Conservation (phyloP, 2,113 vertebrate species). For the Notechis scutatus region DNA sequence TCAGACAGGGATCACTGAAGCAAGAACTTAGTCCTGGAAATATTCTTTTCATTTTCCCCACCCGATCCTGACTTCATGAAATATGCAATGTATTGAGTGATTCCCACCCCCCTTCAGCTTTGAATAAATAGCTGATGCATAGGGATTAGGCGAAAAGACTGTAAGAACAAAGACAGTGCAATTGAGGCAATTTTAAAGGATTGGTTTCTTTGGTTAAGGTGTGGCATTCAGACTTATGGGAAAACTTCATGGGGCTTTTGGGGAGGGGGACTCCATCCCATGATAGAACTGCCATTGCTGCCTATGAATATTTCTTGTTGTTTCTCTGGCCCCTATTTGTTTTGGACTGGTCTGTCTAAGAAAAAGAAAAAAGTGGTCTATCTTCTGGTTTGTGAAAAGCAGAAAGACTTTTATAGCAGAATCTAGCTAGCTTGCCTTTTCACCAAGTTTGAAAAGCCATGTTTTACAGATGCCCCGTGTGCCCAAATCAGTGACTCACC, state of each 20-base stretch:
- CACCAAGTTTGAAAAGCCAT: not conserved
- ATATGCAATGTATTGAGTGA: not conserved
- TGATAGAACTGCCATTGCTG: not conserved
- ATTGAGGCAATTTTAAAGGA: not conserved
- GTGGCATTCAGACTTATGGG: not conserved
- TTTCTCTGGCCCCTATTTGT: not conserved
- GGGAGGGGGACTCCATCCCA: not conserved
- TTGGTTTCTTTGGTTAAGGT: not conserved
- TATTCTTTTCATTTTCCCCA: not conserved
- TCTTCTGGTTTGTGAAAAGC: not conserved
- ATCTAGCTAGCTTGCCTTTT: not conserved
- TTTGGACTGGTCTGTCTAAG: not conserved
- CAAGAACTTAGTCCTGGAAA: not conserved
- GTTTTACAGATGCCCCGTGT: not conserved
- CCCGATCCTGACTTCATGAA: not conserved
- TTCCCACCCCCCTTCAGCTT: not conserved
- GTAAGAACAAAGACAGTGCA: not conserved
- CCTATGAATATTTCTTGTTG: not conserved
- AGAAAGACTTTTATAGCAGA: not conserved
- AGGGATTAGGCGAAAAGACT: not conserved
- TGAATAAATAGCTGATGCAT: not conserved
- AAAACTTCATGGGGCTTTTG: not conserved
- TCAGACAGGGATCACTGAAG: not conserved
- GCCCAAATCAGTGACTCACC: not conserved
- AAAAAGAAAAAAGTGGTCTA: not conserved